A percentile compares a stretch with the other conserved stretches of the same genome.
Conservation (phyloP, 1,140 invertebrate species). For the Drosophila sechellia region DNA sequence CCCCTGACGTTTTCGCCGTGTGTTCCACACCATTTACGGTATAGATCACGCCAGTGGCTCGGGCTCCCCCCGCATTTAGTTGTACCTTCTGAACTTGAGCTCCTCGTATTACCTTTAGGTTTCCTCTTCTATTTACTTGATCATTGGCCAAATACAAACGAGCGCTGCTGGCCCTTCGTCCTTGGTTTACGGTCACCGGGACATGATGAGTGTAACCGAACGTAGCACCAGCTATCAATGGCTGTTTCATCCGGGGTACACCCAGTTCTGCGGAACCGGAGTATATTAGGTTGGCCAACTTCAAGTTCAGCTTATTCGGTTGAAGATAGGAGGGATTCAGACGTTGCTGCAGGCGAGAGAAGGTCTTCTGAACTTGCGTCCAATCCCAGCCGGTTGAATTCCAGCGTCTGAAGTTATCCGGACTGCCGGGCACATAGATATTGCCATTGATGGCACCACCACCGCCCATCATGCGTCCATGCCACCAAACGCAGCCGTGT, state of each 20-base stretch:
- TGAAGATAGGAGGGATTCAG: conserved; percentile 46
- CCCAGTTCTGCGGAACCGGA: conserved; percentile 70
- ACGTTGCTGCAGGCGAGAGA: conserved; percentile 16
- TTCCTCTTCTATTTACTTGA: conserved; percentile 86
- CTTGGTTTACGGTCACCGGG: conserved; percentile 86
- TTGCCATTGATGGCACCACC: conserved; percentile 90
- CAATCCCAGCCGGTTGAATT: conserved; percentile 88
- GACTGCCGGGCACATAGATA: conserved; percentile 89
- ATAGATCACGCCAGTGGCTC: conserved; percentile 90
- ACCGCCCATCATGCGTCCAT: conserved; percentile 88
- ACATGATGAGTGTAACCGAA: conserved; percentile 65
- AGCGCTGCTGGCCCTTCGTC: conserved; percentile 86
- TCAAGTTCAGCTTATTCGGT: conserved; percentile 2
- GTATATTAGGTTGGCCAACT: conserved; percentile 85
- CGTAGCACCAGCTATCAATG: conserved; percentile 85
- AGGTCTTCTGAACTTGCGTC: conserved; percentile 87
- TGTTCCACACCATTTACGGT: conserved; percentile 63
- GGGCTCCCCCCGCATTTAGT: conserved; percentile 86
- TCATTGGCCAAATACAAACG: conserved; percentile 87
- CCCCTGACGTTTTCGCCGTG: conserved; percentile 21
- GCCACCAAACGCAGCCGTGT: conserved; percentile 86
- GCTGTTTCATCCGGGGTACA: conserved; percentile 85
- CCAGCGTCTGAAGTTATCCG: conserved; percentile 86
- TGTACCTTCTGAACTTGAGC: conserved; percentile 85
- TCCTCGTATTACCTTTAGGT: conserved; percentile 90